Conservation (phyloP, 2,113 vertebrate species). For the Orthonyx spaldingii region DNA sequence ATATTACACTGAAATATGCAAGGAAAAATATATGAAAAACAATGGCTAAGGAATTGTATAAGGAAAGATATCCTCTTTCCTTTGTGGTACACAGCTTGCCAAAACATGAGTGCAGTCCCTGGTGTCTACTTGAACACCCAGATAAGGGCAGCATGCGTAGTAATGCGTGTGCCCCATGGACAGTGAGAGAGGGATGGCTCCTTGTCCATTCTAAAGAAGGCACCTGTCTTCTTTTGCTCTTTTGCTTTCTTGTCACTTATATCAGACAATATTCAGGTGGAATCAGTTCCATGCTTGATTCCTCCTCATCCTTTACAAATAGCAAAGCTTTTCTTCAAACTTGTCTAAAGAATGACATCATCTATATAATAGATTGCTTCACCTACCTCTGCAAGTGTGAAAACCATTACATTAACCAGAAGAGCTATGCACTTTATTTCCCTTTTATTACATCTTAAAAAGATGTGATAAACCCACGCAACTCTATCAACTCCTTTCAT, state of each 20-base stretch:
- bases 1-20: not conserved
- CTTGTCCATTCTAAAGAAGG: not conserved
- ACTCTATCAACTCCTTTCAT: not conserved
- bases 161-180: not conserved
- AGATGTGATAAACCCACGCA: not conserved
- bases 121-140: not conserved
- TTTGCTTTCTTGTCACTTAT: not conserved
- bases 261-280: not conserved
- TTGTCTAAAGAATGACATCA: conserved; percentile 19
- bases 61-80: not conserved
- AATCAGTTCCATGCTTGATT: not conserved
- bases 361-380: not conserved
- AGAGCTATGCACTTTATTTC: not conserved
- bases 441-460: conserved; percentile 22
- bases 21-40: not conserved
- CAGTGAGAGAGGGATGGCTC: not conserved
- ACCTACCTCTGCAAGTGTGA: not conserved
- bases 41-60: not conserved
- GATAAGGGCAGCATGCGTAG: not conserved
- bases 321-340: not conserved
- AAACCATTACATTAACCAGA: not conserved
- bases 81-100: not conserved
- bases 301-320: not conserved
- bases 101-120: not conserved
- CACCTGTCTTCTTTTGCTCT: not conserved